Conservation (phyloP, 2,797 vertebrate genomes). For the Bradypodion pumilum region DNA sequence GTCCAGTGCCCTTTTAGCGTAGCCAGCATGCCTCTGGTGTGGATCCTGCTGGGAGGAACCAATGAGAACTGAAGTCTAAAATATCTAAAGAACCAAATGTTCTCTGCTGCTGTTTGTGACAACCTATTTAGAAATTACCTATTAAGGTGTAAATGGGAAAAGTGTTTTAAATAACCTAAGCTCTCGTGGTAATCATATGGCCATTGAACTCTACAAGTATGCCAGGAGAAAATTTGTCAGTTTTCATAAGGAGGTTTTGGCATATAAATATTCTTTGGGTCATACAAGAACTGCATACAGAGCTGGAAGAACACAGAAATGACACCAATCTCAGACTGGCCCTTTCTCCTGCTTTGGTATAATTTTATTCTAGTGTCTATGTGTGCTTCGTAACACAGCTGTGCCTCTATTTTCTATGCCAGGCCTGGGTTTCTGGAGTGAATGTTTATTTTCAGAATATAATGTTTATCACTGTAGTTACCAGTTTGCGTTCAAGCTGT, state of each 20-base stretch:
- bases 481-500: constrained; percentile 68
- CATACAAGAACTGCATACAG: neutral
- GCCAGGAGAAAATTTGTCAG: neutral
- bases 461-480: constrained; percentile 68
- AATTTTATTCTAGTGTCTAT: neutral
- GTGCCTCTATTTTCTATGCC: constrained; percentile 52
- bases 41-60: neutral
- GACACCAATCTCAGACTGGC: neutral
- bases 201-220: neutral
- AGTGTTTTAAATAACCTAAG: neutral
- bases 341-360: neutral
- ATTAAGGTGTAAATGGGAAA: no score
- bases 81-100: neutral
- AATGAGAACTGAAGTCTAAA: neutral
- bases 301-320: neutral
- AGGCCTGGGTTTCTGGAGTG: constrained; percentile 38
- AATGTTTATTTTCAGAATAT: constrained; percentile 66
- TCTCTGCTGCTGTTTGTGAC: neutral
- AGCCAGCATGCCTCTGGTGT: no score
- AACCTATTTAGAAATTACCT: neutral
- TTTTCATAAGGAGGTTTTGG: neutral
- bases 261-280: neutral
- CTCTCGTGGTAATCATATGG: neutral
- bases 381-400: neutral
- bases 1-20: no score